A percentile compares a stretch with the other conserved stretches of the same genome.
Evolutionary conservation across 2,113 vertebrate species (phyloP).

Genomic region (Phrynocephalus versicolor): DNA sequence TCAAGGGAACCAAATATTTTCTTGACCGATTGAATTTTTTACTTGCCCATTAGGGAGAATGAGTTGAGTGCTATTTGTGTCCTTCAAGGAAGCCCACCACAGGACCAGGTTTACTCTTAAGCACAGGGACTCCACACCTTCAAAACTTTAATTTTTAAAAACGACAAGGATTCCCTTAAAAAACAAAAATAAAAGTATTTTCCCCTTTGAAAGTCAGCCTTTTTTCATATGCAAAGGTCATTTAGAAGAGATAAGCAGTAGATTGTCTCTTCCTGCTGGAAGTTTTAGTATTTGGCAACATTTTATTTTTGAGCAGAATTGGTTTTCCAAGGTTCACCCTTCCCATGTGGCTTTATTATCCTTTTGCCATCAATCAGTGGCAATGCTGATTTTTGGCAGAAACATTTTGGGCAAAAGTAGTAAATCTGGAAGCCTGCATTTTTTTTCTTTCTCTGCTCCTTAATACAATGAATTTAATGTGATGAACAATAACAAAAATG

Average conservation of each 20-base stretch:
- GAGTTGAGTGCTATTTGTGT: too few species aligned
- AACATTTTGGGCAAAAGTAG: constrained; percentile 33
- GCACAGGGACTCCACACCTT: too few species aligned
- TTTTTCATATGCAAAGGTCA: too few species aligned
- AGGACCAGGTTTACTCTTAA: too few species aligned
- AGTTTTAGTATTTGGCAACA: neutral
- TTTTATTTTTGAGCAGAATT: constrained; percentile 35
- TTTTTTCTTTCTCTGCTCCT: neutral
- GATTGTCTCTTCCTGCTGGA: too few species aligned
- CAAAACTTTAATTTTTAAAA: too few species aligned
- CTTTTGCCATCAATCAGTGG: constrained; percentile 57
- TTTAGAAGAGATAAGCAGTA: neutral
- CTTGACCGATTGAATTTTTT: neutral
- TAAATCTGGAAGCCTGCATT: constrained; percentile 25
- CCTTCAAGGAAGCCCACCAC: too few species aligned
- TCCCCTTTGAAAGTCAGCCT: too few species aligned
- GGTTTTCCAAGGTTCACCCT: constrained; percentile 13
- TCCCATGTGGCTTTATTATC: constrained; percentile 38
- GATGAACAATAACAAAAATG: neutral
- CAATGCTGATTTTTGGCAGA: constrained; percentile 39
- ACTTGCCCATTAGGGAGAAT: too few species aligned
- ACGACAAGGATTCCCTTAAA: too few species aligned
- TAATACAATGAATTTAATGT: neutral
- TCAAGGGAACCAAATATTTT: neutral
- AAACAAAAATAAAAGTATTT: too few species aligned